Evolutionary conservation across 1,140 invertebrate species (phyloP).

Genomic region (Bombyx mandarina): DNA sequence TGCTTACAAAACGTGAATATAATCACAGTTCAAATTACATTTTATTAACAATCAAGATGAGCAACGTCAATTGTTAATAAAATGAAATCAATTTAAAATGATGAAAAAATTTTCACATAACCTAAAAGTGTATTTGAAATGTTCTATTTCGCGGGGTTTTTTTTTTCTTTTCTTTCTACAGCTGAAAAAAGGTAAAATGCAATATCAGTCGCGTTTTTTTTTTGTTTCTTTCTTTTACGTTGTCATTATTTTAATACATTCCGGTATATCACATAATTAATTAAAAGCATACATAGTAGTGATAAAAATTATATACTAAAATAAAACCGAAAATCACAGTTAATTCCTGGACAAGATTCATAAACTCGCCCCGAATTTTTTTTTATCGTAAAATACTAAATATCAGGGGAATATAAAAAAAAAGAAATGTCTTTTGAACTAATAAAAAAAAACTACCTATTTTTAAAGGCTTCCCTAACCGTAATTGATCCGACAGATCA

Average conservation of each 20-base stretch:
- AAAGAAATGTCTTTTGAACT: conserved; percentile 65
- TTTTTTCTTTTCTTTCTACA: too few relatives aligned
- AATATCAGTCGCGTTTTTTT: conserved; percentile 39
- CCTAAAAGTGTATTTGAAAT: too few relatives aligned
- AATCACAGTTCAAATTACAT: too few relatives aligned
- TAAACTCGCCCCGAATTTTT: conserved; percentile 45
- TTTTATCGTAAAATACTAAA: conserved; percentile 20
- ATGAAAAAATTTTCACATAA: too few relatives aligned
- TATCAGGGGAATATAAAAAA: conserved; percentile 48
- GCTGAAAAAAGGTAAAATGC: conserved; percentile 33
- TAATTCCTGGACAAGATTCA: conserved; percentile 50
- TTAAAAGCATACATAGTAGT: conserved; percentile 34
- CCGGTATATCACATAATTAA: conserved; percentile 62
- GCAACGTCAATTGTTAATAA: too few relatives aligned
- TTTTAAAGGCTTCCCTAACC: conserved; percentile 46
- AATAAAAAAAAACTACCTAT: conserved; percentile 56
- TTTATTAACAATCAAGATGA: too few relatives aligned
- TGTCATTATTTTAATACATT: conserved; percentile 47
- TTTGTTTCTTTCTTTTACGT: conserved; percentile 37
- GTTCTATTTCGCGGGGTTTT: too few relatives aligned
- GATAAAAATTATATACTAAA: conserved; percentile 45
- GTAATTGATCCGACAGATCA: conserved; percentile 23
- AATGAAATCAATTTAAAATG: too few relatives aligned
- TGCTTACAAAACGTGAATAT: too few relatives aligned
- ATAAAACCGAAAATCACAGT: conserved; percentile 69